Base-by-base conservation (phyloP, 2,888 invertebrate species). In the Erebia palarica region DNA sequence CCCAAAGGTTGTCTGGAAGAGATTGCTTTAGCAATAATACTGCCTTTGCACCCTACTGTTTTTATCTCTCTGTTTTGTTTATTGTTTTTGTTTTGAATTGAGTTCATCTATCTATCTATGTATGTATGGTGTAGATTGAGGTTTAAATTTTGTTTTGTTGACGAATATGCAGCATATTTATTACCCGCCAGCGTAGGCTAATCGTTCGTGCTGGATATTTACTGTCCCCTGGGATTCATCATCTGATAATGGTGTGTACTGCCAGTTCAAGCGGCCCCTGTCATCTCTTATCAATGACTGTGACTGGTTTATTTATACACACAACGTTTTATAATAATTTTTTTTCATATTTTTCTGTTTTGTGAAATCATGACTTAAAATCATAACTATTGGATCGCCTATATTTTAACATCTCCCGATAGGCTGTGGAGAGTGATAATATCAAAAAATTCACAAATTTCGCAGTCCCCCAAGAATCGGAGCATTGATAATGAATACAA, bases 181-280 rank as follows among this genome's bases (percentile, higher is more conserved):
- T 44, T 60, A 44, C 4, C 60, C 60, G 42, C 60, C 9, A 16
- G 60, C 60, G 60, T 42, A 60, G 16, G 42, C 60, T 60, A 60
- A 60, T 60, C 60, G 60, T 42, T 60, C 16, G 42, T 16, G 42
- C 60, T 60, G 60, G 16, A 44, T 58, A 58, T 58, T 55, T 55
- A 58, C 42, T 44, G 60, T 42, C 42, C 42, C 60, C 42, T 16
- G 60, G 60, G 60, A 44, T 16, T 44, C 42, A 42, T 44, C 60
- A 16, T 60, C 60, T 44, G 60, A 60, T 60, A 60, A 60, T 60
- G 16, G 14, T 44, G 42, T 42, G 16, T 60, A 42, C 36, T n/a
- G 60, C 16, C 14, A 36, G 36, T 59, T 59, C 27, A 36, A 59
- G 58, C 58, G 60, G 42, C 60, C 60, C 9, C 60, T 60, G 60